phyloP scores from a whole-genome alignment of 2,113 vertebrate species.

The Nestor notabilis region DNA sequence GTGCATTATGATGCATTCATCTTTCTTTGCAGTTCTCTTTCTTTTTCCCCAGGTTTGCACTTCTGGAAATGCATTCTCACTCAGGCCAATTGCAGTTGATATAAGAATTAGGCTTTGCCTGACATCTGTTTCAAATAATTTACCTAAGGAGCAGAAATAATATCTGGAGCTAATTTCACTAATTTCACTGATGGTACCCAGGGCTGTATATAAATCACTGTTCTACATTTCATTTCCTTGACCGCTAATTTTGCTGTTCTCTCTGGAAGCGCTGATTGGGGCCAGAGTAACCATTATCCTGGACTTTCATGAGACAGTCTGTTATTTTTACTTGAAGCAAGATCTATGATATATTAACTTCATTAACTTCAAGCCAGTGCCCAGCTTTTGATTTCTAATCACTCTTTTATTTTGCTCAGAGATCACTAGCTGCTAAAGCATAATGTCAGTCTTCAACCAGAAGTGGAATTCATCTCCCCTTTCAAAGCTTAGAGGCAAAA shows the following conservation, averaged over 20 bases:
- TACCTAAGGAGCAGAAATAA: neutral
- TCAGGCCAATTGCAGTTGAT: neutral
- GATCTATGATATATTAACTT: constrained; percentile 25
- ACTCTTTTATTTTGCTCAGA: constrained; percentile 5
- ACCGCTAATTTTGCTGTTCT: neutral
- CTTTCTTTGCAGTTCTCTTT: neutral
- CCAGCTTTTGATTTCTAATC: neutral
- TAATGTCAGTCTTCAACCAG: neutral
- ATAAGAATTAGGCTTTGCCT: neutral
- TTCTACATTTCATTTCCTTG: neutral
- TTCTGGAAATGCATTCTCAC: neutral
- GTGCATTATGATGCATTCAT: neutral
- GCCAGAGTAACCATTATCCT: neutral
- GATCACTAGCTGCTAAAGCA: neutral
- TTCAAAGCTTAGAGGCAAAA: neutral
- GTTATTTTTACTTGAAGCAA: neutral
- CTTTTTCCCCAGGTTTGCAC: neutral
- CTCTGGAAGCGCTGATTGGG: neutral
- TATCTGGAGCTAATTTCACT: neutral
- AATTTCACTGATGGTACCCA: neutral
- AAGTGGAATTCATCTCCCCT: neutral
- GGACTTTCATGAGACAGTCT: neutral
- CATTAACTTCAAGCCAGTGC: neutral
- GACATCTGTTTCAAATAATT: neutral
- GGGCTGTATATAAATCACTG: neutral